A percentile compares a stretch with the other conserved stretches of the same genome.
These are phyloP conservation scores for Eudemis profundana DNA, from an alignment of 2,888 invertebrate genomes.

Conservation along the genomic window DNA sequence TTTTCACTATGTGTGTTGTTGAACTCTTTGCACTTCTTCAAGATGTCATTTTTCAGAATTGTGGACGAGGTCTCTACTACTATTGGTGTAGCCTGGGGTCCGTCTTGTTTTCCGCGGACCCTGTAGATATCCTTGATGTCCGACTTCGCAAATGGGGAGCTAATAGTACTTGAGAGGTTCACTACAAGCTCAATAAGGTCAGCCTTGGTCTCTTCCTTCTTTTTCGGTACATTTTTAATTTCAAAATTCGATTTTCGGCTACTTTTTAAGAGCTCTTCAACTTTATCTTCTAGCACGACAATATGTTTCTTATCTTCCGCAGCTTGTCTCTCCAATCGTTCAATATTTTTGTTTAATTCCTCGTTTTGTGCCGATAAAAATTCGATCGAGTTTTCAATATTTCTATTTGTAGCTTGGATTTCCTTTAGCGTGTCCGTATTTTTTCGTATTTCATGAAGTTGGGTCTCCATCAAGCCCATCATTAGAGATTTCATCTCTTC, in stretches of 20 bases:
- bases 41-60: constrained; percentile 1
- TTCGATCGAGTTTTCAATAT: constrained; percentile 11
- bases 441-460: no score
- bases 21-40: constrained; percentile 3
- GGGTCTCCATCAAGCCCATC: no score
- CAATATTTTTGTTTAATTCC: no score
- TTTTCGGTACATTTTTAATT: constrained; percentile 19
- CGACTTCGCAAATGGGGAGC: not conserved
- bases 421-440: not conserved
- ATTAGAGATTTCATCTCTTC: no score
- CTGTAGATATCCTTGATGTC: constrained; percentile 14
- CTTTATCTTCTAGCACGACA: no score
- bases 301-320: no score
- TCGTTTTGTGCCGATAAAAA: no score
- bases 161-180: constrained; percentile 5
- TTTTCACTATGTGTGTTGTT: not conserved
- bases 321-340: no score
- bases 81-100: not conserved
- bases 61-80: constrained; percentile 15
- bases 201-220: not conserved
- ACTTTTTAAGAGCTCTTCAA: not conserved
- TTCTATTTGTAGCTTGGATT: not conserved
- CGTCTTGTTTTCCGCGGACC: not conserved
- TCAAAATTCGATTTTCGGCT: constrained; percentile 14
- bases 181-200: not conserved